Evolutionary conservation across 2,888 invertebrate species (phyloP).

Genomic region (Oscheius sp.): DNA sequence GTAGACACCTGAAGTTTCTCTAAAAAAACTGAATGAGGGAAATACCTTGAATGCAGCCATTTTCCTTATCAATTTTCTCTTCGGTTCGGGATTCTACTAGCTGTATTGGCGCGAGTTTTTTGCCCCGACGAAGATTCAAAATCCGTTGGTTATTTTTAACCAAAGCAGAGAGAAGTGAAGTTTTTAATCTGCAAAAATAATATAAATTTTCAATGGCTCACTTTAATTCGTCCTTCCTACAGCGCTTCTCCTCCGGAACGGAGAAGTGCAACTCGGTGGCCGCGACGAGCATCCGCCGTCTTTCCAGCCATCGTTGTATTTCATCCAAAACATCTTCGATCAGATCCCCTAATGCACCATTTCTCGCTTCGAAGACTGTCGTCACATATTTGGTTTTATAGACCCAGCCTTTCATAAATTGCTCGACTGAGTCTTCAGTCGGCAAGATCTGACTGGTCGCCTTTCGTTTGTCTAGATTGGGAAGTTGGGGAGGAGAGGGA

Average conservation of each 20-base stretch:
- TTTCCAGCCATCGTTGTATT: conserved; percentile 59
- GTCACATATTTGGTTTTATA: conserved; percentile 64
- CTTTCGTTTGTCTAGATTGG: not conserved
- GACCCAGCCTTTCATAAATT: conserved; percentile 42
- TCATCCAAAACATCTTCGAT: conserved; percentile 53
- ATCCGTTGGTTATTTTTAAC: conserved; percentile 65
- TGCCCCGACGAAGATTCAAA: conserved; percentile 51
- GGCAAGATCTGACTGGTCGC: conserved; percentile 6
- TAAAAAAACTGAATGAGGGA: not conserved
- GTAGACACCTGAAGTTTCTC: conserved; percentile 62
- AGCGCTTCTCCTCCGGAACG: conserved; percentile 56
- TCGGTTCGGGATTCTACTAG: conserved; percentile 63
- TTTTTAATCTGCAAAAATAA: conserved; percentile 61
- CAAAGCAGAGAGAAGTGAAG: conserved; percentile 57
- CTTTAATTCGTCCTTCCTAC: conserved; percentile 55
- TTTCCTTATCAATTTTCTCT: conserved; percentile 59
- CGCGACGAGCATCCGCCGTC: conserved; percentile 58
- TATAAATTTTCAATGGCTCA: conserved; percentile 18
- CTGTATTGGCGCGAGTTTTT: conserved; percentile 54
- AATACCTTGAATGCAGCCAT: conserved; percentile 63
- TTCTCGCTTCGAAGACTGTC: conserved; percentile 62
- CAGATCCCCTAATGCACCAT: conserved; percentile 43
- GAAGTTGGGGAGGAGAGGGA: not conserved
- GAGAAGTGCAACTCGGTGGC: conserved; percentile 68
- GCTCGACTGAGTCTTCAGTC: conserved; percentile 35